A percentile compares a stretch with the other conserved stretches of the same genome.
Conservation (phyloP, 2,888 invertebrate species). For the Allophyes oxyacanthae region DNA sequence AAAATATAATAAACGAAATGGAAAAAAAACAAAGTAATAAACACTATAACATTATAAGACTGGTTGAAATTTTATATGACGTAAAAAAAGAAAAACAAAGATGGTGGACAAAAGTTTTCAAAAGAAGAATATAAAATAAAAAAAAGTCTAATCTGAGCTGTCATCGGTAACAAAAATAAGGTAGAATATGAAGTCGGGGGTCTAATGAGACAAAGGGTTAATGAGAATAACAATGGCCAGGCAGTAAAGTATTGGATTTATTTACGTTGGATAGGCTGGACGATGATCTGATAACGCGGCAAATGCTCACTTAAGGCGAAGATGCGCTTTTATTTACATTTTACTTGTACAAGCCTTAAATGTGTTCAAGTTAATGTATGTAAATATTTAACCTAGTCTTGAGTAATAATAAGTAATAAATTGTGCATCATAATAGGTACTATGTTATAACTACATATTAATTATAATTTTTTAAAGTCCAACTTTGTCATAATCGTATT, state of each 20-base stretch:
- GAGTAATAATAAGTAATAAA: too few relatives aligned
- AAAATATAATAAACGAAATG: conserved; percentile 20
- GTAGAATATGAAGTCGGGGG: conserved; percentile 80
- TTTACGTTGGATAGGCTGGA: conserved; percentile 77
- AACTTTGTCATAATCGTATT: too few relatives aligned
- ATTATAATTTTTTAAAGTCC: too few relatives aligned
- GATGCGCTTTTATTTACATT: conserved; percentile 24
- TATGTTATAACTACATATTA: too few relatives aligned
- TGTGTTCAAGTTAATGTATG: too few relatives aligned
- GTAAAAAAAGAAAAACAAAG: conserved; percentile 62
- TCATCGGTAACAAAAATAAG: conserved; percentile 82
- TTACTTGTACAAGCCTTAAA: background rate
- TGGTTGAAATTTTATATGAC: conserved; percentile 58
- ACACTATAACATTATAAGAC: conserved; percentile 60
- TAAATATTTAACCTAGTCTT: too few relatives aligned
- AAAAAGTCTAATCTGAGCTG: conserved; percentile 81
- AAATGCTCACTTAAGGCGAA: conserved; percentile 77
- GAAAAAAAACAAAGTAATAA: conserved; percentile 53
- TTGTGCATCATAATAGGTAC: too few relatives aligned
- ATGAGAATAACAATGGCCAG: conserved; percentile 86
- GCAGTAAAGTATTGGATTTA: conserved; percentile 87
- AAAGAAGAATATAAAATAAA: conserved; percentile 59
- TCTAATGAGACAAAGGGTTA: conserved; percentile 89
- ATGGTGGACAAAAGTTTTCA: conserved; percentile 60
- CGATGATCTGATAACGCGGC: conserved; percentile 84